Conservation (phyloP, 2,797 vertebrate genomes). For the Eleutherodactylus coqui region DNA sequence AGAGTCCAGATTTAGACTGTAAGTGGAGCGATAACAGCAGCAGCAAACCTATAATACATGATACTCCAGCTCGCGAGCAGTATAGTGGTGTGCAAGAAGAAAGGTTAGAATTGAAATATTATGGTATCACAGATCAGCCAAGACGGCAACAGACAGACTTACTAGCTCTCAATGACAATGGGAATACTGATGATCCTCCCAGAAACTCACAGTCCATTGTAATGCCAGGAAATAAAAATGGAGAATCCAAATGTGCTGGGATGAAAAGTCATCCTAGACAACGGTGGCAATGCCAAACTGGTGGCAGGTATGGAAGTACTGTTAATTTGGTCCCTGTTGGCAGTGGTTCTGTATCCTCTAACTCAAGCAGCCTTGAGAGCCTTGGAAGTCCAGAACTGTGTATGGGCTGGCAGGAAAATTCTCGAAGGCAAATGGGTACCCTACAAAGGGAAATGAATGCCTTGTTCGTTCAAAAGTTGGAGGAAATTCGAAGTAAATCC, state of each 20-base stretch:
- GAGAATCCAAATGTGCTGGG: slow-evolving; percentile 68
- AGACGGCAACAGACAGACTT: slow-evolving; percentile 49
- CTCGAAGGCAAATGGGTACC: slow-evolving; percentile 86
- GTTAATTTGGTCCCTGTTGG: slow-evolving; percentile 70
- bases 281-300: slow-evolving; percentile 72
- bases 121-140: slow-evolving; percentile 70
- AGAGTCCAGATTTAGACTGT: slow-evolving; percentile 83
- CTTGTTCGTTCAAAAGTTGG: slow-evolving; percentile 94
- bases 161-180: slow-evolving; percentile 66
- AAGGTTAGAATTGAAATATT: slow-evolving; percentile 69
- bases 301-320: slow-evolving; percentile 75
- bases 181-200: slow-evolving; percentile 62
- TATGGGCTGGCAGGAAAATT: slow-evolving; percentile 77
- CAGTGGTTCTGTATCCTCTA: slow-evolving; percentile 78
- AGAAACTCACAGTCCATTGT: slow-evolving; percentile 70
- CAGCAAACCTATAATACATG: slow-evolving; percentile 61
- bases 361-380: slow-evolving; percentile 85
- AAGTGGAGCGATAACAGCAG: slow-evolving; percentile 70
- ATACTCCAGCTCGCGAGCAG: slow-evolving; percentile 54
- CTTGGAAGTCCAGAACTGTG: slow-evolving; percentile 80
- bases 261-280: slow-evolving; percentile 73
- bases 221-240: slow-evolving; percentile 69
- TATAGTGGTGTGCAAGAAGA: slow-evolving; percentile 70
- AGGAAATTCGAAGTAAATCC: slow-evolving; percentile 93
- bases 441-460: slow-evolving; percentile 97